phyloP scores from a whole-genome alignment of 1,140 invertebrate species.

The Megalonaias nervosa region DNA sequence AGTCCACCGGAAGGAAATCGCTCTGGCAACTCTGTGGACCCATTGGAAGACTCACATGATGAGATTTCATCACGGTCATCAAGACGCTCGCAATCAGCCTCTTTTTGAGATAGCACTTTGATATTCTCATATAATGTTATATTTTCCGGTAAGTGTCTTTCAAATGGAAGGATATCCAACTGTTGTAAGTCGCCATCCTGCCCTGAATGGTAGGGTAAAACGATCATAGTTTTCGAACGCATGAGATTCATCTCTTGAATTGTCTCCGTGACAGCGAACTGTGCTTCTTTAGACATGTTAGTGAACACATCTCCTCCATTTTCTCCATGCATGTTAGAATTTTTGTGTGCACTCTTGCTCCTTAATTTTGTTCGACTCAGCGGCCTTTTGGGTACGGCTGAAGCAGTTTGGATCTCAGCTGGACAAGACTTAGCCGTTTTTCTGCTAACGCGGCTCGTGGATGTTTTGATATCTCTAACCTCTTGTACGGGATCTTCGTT shows the following conservation, averaged over 20 bases:
- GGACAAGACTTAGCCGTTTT: conserved; percentile 26
- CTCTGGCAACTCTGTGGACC: background rate
- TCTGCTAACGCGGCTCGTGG: conserved; percentile 10
- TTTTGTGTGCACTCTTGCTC: conserved; percentile 26
- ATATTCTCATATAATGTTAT: conserved; percentile 4
- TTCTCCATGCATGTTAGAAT: conserved; percentile 3
- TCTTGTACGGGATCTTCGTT: no score
- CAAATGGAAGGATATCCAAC: no score
- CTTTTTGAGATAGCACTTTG: background rate
- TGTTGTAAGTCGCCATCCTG: background rate
- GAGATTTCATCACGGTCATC: background rate
- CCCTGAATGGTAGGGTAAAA: conserved; percentile 16
- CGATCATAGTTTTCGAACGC: background rate
- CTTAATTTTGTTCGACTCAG: background rate
- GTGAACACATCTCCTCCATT: conserved; percentile 3
- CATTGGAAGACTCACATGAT: background rate
- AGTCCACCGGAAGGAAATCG: background rate
- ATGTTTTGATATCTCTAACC: conserved; percentile 2
- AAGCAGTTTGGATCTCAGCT: conserved; percentile 16
- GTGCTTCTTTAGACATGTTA: conserved; percentile 35
- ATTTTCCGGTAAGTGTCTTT: conserved; percentile 2
- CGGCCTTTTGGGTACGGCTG: background rate
- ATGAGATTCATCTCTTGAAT: conserved; percentile 31
- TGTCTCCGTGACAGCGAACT: conserved; percentile 35
- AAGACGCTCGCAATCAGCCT: background rate